Evolutionary conservation across 1,140 invertebrate species (phyloP), one percentile per base, ranked within the genome.

Genomic region (Drosophila quadrilineata): DNA sequence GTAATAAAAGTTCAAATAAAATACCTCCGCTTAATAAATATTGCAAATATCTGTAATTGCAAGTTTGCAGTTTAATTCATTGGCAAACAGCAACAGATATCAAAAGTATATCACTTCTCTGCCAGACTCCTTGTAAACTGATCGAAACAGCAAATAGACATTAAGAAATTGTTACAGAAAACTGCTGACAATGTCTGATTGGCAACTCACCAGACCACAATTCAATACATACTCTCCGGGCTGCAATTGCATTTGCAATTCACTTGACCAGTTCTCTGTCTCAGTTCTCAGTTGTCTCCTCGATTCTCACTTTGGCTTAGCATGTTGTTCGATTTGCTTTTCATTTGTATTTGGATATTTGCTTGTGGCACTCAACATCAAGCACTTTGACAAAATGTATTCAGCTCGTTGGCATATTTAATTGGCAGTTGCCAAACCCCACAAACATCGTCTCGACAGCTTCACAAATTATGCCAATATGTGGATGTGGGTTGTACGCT

Each of bases 391-490:
- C 38, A 60, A n/a, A n/a, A 66, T 66, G 60, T 60, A 60, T 66
- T 50, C 43, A 26, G 56, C 45, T 58, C 54, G 63, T 29, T 24
- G 56, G 63, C 56, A 66, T 60, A 66, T 53, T 60, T 60, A 66
- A 66, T 50, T 59, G 63, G 22, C 46, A 60, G 6, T 19, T 17
- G 19, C 16, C 9, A 6, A 31, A 19, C 46, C 10, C 60, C 35
- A 59, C 46, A 52, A 24, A 22, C 17, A 14, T 43, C n/a, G n/a
- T n/a, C n/a, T n/a, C n/a, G 10, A 14, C 17, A 43, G 35, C 6
- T 2, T 31, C 38, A 68, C 65, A 64, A 63, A 68, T 68, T 68
- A 68, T 68, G 59, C 50, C 59, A 53, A 54, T 68, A 68, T 68
- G 59, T 43, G 50, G 48, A 54, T 62, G 58, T 41, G 52, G 33